These are phyloP conservation scores for Eleginops maclovinus DNA, from an alignment of 2,113 vertebrate species.

Conservation along the genomic window DNA sequence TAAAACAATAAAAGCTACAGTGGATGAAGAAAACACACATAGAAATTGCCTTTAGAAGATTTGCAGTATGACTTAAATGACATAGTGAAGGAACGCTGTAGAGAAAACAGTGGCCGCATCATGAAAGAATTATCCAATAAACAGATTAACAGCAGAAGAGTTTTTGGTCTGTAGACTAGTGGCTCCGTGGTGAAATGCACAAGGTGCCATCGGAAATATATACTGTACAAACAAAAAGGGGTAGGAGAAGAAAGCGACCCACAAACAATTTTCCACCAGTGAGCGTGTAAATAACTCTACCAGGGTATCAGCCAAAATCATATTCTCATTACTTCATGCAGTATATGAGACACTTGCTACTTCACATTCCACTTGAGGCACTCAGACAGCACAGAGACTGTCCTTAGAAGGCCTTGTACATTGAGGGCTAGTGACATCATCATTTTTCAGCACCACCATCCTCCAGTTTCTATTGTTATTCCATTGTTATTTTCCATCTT, in stretches of 20 bases:
- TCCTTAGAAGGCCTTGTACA: constrained; percentile 74
- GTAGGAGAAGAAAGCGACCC: constrained; percentile 7
- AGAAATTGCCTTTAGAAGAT: neutral
- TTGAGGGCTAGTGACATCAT: constrained; percentile 70
- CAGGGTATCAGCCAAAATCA: constrained; percentile 43
- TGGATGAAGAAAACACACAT: constrained; percentile 3
- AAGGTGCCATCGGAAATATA: constrained; percentile 23
- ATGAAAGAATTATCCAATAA: constrained; percentile 32
- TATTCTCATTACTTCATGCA: constrained; percentile 60
- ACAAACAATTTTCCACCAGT: constrained; percentile 33
- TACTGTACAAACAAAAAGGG: constrained; percentile 10
- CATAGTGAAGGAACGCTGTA: neutral
- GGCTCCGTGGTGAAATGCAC: constrained; percentile 17
- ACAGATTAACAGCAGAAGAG: constrained; percentile 17
- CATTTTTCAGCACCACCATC: constrained; percentile 48
- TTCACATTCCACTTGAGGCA: constrained; percentile 69
- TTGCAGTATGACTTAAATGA: neutral
- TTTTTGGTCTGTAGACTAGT: constrained; percentile 12
- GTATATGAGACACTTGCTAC: constrained; percentile 67
- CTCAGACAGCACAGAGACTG: constrained; percentile 68
- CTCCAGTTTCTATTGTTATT: constrained; percentile 66
- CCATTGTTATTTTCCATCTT: constrained; percentile 73
- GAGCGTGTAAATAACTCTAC: constrained; percentile 36
- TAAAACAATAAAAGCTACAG: constrained; percentile 18
- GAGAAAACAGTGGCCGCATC: constrained; percentile 5